These are phyloP conservation scores for Alviniconcha marisindica DNA, from an alignment of 1,140 invertebrate genomes.

Conservation along the genomic window DNA sequence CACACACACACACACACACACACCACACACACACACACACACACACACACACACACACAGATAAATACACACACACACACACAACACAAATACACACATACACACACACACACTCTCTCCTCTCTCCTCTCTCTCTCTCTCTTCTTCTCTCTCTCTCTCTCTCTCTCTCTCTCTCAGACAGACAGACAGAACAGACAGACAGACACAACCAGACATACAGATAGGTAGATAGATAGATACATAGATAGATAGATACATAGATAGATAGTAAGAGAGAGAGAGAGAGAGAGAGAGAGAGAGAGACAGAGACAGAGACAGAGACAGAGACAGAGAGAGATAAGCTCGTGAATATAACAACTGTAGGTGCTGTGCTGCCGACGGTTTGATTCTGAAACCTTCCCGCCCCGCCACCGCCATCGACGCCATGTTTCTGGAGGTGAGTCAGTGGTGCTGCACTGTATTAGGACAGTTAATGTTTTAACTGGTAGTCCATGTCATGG, in stretches of 20 bases:
- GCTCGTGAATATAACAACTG: conserved; percentile 7
- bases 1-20: too few species aligned
- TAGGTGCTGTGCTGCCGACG: conserved; percentile 48
- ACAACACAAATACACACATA: too few species aligned
- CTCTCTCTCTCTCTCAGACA: not conserved
- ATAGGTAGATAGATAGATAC: not conserved
- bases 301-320: not conserved
- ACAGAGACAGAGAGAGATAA: not conserved
- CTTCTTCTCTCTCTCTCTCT: not conserved
- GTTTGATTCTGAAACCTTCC: conserved; percentile 55
- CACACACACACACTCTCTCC: too few species aligned
- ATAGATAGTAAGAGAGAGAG: not conserved
- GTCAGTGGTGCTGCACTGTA: too few species aligned
- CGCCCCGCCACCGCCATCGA: conserved; percentile 56
- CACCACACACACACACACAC: too few species aligned
- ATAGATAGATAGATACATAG: not conserved
- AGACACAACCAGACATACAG: not conserved
- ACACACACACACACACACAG: too few species aligned
- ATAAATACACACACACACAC: too few species aligned
- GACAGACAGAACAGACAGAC: not conserved
- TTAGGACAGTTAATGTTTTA: too few species aligned
- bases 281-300: not conserved
- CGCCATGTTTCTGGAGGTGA: conserved; percentile 52
- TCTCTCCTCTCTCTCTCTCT: not conserved
- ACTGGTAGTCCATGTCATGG: too few species aligned